These are phyloP conservation scores for Acleris cristana DNA, from an alignment of 2,888 invertebrate genomes.

Conservation along the genomic window DNA sequence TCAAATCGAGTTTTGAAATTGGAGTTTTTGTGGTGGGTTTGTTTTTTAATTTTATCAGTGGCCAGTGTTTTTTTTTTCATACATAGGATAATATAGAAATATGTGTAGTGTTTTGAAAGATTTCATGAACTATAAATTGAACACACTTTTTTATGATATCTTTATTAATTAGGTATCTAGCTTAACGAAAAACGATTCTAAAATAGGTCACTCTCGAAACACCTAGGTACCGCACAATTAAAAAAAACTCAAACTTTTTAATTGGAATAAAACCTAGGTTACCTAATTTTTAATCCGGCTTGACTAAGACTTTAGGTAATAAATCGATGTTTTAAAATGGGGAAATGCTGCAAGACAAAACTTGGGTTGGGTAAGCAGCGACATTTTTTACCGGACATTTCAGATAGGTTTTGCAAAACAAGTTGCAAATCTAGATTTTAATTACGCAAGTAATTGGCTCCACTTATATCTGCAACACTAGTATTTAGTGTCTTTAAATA, in stretches of 20 bases:
- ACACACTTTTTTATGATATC: too few species aligned
- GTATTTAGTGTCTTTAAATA: neutral
- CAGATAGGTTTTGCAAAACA: slow-evolving; percentile 26
- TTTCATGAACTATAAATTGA: too few species aligned
- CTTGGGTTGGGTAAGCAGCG: slow-evolving; percentile 16
- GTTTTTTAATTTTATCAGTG: too few species aligned
- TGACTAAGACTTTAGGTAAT: neutral
- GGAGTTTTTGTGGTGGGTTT: neutral
- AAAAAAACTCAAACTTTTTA: too few species aligned
- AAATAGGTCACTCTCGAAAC: too few species aligned
- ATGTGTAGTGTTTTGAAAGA: too few species aligned
- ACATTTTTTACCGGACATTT: slow-evolving; percentile 30
- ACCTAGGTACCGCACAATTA: too few species aligned
- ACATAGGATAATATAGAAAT: too few species aligned
- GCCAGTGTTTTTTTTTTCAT: too few species aligned
- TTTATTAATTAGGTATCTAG: too few species aligned
- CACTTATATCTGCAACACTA: neutral
- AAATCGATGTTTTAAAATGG: slow-evolving; percentile 10
- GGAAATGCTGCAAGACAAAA: slow-evolving; percentile 23
- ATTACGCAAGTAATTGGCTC: slow-evolving; percentile 11
- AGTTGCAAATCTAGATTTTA: slow-evolving; percentile 18
- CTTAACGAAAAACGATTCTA: too few species aligned
- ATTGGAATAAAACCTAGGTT: too few species aligned
- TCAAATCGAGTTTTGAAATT: slow-evolving; percentile 21
- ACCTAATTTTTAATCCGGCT: neutral